Evolutionary conservation across 2,113 vertebrate species (phyloP).

Genomic region (Heterotilapia buettikoferi): DNA sequence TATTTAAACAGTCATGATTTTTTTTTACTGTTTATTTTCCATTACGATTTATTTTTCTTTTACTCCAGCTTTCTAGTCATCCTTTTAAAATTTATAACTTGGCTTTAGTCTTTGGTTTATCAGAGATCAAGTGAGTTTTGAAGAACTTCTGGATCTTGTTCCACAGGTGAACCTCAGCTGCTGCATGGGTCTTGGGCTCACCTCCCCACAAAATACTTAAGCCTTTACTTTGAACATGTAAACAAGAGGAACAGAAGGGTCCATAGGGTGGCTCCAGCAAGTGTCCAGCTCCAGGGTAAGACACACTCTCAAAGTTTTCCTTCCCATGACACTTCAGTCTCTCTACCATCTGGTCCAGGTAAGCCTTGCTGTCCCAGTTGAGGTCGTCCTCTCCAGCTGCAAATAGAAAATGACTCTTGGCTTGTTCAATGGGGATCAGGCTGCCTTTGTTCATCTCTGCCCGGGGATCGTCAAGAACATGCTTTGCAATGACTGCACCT

Average conservation of each 20-base stretch:
- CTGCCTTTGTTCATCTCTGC: slow-evolving; percentile 20
- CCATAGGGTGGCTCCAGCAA: slow-evolving; percentile 49
- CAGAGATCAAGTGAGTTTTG: background rate
- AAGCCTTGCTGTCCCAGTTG: slow-evolving; percentile 69
- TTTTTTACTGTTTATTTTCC: no score
- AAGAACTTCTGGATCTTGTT: slow-evolving; percentile 57
- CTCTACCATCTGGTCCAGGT: slow-evolving; percentile 39
- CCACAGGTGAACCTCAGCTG: slow-evolving; percentile 61
- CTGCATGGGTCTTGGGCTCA: slow-evolving; percentile 24
- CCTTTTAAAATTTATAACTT: background rate
- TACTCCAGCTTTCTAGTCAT: no score
- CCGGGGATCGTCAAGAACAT: background rate
- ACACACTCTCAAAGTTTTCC: slow-evolving; percentile 54
- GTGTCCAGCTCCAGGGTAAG: slow-evolving; percentile 18
- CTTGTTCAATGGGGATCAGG: slow-evolving; percentile 70
- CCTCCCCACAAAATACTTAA: slow-evolving; percentile 46
- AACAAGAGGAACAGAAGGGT: slow-evolving; percentile 35
- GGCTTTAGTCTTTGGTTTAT: background rate
- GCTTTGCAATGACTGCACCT: background rate
- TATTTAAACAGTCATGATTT: no score
- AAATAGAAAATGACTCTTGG: slow-evolving; percentile 67
- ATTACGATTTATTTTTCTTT: no score
- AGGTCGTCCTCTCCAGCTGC: slow-evolving; percentile 63
- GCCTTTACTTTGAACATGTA: background rate
- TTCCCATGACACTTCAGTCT: slow-evolving; percentile 54